Percentiles rank a stretch among this genome's conserved stretches.
These are phyloP conservation scores for Archips crataeganus DNA, from an alignment of 2,888 invertebrate species.

Conservation along the genomic window DNA sequence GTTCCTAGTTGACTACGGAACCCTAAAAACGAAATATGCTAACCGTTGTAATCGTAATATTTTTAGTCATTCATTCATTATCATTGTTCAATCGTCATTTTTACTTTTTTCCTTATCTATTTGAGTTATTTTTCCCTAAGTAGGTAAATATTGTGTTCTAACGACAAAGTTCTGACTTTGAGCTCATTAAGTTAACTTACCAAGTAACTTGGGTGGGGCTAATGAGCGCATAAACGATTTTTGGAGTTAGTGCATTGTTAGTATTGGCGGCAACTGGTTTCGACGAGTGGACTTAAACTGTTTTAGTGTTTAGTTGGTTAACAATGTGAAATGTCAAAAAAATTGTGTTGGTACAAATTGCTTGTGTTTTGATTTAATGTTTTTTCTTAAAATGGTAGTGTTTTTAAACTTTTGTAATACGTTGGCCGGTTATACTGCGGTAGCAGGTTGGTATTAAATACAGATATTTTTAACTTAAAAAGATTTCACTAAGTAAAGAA, in stretches of 20 bases:
- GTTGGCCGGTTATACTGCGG: slow-evolving; percentile 12
- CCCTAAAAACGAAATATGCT: neutral
- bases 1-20: no score
- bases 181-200: slow-evolving; percentile 39
- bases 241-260: slow-evolving; percentile 30
- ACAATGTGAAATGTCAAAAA: slow-evolving; percentile 6
- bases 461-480: no score
- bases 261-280: slow-evolving; percentile 15
- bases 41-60: neutral
- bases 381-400: slow-evolving; percentile 52
- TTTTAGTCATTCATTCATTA: neutral
- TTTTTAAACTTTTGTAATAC: slow-evolving; percentile 48
- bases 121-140: slow-evolving; percentile 19
- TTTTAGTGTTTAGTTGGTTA: neutral
- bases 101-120: slow-evolving; percentile 23
- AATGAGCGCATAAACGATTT: slow-evolving; percentile 30
- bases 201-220: slow-evolving; percentile 30
- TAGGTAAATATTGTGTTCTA: slow-evolving; percentile 17
- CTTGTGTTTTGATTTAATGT: slow-evolving; percentile 15
- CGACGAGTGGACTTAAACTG: neutral
- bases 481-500: no score
- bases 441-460: slow-evolving; percentile 21
- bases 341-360: slow-evolving; percentile 13
- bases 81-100: neutral
- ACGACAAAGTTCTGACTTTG: slow-evolving; percentile 30